phyloP scores from a whole-genome alignment of 2,113 vertebrate species.

The Boulengeromyrus knoepffleri region DNA sequence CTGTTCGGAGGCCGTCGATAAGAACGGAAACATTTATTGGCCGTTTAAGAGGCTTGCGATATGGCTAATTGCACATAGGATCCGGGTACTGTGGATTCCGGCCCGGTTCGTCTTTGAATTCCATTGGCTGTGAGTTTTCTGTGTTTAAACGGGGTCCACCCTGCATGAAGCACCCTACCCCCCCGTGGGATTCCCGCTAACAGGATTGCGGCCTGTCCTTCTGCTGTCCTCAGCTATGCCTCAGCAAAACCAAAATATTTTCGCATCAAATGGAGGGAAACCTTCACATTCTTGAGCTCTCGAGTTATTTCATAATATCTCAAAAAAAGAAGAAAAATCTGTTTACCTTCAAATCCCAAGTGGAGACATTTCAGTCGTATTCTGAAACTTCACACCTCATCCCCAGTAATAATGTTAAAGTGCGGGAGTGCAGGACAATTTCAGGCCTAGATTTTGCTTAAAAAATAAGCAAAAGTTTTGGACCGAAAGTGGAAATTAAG shows the following conservation, averaged over 20 bases:
- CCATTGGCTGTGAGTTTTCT: neutral
- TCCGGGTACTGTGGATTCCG: neutral
- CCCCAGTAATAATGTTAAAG: neutral
- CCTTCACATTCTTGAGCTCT: neutral
- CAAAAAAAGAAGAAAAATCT: neutral
- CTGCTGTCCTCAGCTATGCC: neutral
- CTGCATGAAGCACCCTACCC: neutral
- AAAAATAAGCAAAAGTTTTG: neutral
- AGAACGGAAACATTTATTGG: conserved; percentile 41
- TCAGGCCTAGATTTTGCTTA: neutral
- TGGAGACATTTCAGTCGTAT: neutral
- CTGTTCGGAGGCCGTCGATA: conserved; percentile 45
- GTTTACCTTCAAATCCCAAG: neutral
- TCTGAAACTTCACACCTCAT: neutral
- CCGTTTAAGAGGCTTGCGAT: conserved; percentile 38
- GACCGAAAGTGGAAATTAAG: neutral
- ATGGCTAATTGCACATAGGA: conserved; percentile 41
- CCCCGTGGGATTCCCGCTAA: neutral
- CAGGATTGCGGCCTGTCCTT: neutral
- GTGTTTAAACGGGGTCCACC: neutral
- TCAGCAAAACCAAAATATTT: neutral
- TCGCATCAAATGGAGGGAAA: neutral
- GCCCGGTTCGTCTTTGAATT: neutral
- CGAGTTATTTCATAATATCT: neutral
- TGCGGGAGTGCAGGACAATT: neutral